These are phyloP conservation scores for Myopa testacea DNA, from an alignment of 2,888 invertebrate species.

Conservation along the genomic window DNA sequence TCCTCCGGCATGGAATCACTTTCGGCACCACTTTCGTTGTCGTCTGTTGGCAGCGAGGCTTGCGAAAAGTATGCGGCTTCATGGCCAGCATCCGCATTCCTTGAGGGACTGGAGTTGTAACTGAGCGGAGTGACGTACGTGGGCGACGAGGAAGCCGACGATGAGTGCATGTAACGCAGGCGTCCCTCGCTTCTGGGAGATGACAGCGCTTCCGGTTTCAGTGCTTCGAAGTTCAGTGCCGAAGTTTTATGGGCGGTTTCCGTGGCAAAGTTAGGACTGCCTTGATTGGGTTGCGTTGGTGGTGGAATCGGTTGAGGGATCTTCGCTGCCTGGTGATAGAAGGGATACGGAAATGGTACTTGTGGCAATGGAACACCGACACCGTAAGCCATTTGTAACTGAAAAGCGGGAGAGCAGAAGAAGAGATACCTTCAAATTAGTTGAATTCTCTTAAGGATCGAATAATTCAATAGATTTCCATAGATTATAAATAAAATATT, in stretches of 20 bases:
- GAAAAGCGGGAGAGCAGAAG: constrained; percentile 18
- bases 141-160: constrained; percentile 60
- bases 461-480: too few relatives aligned
- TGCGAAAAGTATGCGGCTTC: constrained; percentile 7
- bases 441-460: too few relatives aligned
- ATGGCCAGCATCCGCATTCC: constrained; percentile 33
- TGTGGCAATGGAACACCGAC: constrained; percentile 65
- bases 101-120: constrained; percentile 44
- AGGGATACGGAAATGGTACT: constrained; percentile 55
- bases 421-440: not conserved
- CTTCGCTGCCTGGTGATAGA: constrained; percentile 66
- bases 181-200: constrained; percentile 34
- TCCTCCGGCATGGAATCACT: constrained; percentile 60
- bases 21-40: constrained; percentile 57
- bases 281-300: constrained; percentile 51
- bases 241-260: constrained; percentile 41
- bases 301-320: constrained; percentile 67
- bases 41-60: constrained; percentile 38
- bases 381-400: constrained; percentile 68
- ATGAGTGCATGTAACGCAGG: constrained; percentile 46
- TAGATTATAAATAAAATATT: not conserved
- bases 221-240: constrained; percentile 35
- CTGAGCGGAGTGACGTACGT: constrained; percentile 44
- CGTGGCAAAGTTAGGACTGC: constrained; percentile 29
- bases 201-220: constrained; percentile 21